phyloP scores from a whole-genome alignment of 2,113 vertebrate genomes.

The Dasyprocta punctata region DNA sequence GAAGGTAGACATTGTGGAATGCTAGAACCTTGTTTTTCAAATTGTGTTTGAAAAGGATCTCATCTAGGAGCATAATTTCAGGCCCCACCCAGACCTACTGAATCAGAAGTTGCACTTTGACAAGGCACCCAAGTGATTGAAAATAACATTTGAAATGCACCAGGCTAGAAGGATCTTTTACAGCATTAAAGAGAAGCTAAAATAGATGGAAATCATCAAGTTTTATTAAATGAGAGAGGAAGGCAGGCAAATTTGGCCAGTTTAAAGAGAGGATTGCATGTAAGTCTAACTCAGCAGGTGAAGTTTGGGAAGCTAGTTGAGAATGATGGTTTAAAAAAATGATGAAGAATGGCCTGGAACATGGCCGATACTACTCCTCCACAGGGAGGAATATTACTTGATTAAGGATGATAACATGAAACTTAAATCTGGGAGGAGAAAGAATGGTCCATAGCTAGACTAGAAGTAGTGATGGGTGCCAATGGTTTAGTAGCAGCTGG shows the following conservation, averaged over 20 bases:
- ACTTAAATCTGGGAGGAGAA: background rate
- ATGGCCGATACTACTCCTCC: background rate
- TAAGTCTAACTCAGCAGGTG: background rate
- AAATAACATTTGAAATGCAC: constrained; percentile 12
- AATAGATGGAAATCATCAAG: background rate
- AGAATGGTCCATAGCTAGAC: background rate
- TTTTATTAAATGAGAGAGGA: constrained; percentile 31
- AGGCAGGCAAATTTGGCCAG: background rate
- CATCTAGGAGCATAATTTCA: background rate
- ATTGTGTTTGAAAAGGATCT: background rate
- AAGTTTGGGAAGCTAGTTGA: background rate
- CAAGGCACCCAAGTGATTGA: background rate
- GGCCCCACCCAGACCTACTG: background rate
- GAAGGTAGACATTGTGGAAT: background rate
- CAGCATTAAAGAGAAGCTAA: background rate
- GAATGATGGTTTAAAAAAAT: background rate
- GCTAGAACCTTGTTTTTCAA: background rate
- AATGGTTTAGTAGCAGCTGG: rapidly evolving
- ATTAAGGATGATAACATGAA: background rate
- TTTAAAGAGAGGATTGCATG: background rate
- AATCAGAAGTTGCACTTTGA: constrained; percentile 34
- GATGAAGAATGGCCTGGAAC: background rate
- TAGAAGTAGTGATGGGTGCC: background rate
- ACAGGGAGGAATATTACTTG: background rate
- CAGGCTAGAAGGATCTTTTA: background rate